phyloP scores from a whole-genome alignment of 2,113 vertebrate species.

The Dipodomys stephensi region DNA sequence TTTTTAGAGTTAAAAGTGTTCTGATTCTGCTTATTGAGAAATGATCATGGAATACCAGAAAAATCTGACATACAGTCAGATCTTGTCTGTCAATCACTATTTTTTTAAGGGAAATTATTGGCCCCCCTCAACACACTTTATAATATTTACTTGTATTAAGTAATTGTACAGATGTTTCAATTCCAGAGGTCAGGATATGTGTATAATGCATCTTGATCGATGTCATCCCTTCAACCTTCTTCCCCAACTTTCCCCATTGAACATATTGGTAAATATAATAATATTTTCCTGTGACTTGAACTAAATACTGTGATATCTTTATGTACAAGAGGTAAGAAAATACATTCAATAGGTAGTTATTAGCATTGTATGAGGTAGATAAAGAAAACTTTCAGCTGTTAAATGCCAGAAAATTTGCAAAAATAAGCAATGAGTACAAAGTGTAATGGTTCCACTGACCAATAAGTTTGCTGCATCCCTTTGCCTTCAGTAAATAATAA shows the following conservation, averaged over 20 bases:
- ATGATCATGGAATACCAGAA: background rate
- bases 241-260: background rate
- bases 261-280: constrained; percentile 16
- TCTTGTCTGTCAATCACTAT: background rate
- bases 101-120: background rate
- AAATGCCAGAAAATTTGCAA: constrained; percentile 26
- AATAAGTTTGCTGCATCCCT: background rate
- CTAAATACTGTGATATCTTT: constrained; percentile 21
- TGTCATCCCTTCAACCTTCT: no score
- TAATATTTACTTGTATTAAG: no score
- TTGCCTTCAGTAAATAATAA: background rate
- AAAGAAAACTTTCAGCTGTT: background rate
- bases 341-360: background rate
- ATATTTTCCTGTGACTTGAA: background rate
- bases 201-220: no score
- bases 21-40: background rate
- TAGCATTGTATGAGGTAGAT: background rate
- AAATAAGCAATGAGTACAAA: background rate
- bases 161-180: no score
- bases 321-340: background rate
- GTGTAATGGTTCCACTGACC: background rate
- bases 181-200: no score
- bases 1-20: background rate
- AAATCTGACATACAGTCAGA: background rate
- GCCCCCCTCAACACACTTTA: background rate